These are phyloP conservation scores for Toxotes lorentzi DNA, from an alignment of 2,797 vertebrate genomes.

Conservation along the genomic window DNA sequence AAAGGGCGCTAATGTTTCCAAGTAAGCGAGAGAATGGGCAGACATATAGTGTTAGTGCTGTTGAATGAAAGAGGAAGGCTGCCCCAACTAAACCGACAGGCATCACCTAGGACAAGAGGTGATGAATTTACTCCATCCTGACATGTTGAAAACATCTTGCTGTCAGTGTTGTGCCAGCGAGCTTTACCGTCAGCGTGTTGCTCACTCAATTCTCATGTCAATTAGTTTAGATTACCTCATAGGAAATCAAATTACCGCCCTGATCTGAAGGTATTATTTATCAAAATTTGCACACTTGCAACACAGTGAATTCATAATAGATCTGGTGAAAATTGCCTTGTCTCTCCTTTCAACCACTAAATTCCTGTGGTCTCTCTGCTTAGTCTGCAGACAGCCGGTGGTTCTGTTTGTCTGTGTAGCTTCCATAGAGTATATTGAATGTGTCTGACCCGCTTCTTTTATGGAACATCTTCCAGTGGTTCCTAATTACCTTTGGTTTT, in stretches of 20 bases:
- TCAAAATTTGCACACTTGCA: slow-evolving; percentile 73
- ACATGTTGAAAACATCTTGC: slow-evolving; percentile 43
- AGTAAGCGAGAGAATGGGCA: slow-evolving; percentile 19
- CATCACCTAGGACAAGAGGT: slow-evolving; percentile 30
- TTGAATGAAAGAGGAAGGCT: slow-evolving; percentile 38
- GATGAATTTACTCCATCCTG: slow-evolving; percentile 45
- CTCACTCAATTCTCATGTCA: slow-evolving; percentile 72
- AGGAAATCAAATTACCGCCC: slow-evolving; percentile 74
- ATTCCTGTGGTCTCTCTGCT: slow-evolving; percentile 50
- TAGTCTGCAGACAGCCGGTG: slow-evolving; percentile 11
- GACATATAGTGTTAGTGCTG: slow-evolving; percentile 7
- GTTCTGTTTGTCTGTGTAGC: slow-evolving; percentile 52
- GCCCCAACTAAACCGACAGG: slow-evolving; percentile 39
- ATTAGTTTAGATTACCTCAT: slow-evolving; percentile 74
- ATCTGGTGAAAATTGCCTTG: slow-evolving; percentile 26
- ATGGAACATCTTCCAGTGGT: slow-evolving; percentile 72
- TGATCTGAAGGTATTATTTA: slow-evolving; percentile 74
- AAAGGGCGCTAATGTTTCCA: slow-evolving; percentile 27
- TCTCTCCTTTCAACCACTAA: slow-evolving; percentile 34
- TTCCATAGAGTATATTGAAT: slow-evolving; percentile 61
- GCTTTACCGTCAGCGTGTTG: slow-evolving; percentile 53
- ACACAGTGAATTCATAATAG: slow-evolving; percentile 64
- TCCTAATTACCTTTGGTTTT: slow-evolving; percentile 85
- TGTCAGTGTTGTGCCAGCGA: slow-evolving; percentile 49
- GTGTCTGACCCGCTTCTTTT: slow-evolving; percentile 76